Evolutionary conservation across 2,113 vertebrate species (phyloP).

Genomic region (Odocoileus hemionus): DNA sequence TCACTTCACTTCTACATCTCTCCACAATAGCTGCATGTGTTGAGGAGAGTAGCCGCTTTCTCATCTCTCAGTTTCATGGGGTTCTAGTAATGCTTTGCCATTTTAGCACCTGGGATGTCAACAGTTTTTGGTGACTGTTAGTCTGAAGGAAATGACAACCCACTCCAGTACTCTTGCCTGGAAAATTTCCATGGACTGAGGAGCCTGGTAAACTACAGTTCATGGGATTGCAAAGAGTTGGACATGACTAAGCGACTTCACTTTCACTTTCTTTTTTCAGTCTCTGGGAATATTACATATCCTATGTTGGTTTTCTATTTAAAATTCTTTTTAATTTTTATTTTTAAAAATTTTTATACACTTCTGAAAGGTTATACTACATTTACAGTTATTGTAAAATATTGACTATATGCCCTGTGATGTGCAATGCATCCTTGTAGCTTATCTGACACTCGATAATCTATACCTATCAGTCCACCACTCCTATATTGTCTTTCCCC

Average conservation of each 20-base stretch:
- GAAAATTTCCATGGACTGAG: not conserved
- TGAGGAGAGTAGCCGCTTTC: not conserved
- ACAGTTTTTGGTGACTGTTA: not conserved
- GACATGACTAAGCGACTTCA: not conserved
- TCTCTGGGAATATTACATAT: not conserved
- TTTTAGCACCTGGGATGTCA: not conserved
- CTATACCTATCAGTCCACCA: not conserved
- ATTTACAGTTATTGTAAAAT: not conserved
- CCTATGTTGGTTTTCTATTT: not conserved
- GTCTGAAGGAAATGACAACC: not conserved
- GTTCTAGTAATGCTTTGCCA: not conserved
- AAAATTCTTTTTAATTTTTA: not conserved
- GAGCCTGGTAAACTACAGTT: not conserved
- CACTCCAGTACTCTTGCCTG: not conserved
- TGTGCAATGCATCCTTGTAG: not conserved
- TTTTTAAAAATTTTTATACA: not conserved
- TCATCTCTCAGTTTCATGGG: not conserved
- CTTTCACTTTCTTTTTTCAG: not conserved
- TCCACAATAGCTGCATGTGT: not conserved
- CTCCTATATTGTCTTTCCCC: not conserved
- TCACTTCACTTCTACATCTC: not conserved
- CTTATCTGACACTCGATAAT: not conserved
- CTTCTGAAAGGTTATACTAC: not conserved
- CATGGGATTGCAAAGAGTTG: accelerated
- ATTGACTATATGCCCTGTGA: not conserved